phyloP scores from a whole-genome alignment of 23 tunicate species.

The Phallusia fumigata region DNA sequence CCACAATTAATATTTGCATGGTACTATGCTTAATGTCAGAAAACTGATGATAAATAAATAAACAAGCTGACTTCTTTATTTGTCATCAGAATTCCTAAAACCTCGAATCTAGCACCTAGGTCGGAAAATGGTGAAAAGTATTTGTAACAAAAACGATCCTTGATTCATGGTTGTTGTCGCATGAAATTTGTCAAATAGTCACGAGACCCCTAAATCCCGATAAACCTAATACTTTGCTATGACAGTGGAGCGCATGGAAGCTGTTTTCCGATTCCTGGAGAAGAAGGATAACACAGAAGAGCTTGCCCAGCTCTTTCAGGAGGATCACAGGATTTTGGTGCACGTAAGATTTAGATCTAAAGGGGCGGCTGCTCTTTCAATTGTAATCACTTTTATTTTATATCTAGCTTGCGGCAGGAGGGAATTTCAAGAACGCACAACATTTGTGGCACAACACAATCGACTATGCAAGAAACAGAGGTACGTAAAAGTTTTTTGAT shows the following conservation, averaged over 20 bases:
- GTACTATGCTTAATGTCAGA: no score
- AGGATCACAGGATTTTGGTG: conserved; percentile 15
- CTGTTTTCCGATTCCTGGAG: conserved; percentile 2
- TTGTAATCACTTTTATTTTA: background rate
- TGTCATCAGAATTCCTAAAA: no score
- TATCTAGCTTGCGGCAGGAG: conserved; percentile 56
- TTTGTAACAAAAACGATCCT: no score
- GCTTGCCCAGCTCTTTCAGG: background rate
- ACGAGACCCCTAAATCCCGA: no score
- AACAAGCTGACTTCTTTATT: no score
- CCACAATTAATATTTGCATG: no score
- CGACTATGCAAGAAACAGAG: conserved; percentile 84
- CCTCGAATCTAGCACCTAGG: no score
- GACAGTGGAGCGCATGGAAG: conserved; percentile 25
- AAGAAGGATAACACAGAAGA: conserved; percentile 13
- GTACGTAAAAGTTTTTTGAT: conserved; percentile 15
- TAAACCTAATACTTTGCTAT: background rate
- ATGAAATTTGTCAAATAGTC: no score
- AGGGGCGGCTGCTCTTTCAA: background rate
- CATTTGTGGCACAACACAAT: conserved; percentile 83
- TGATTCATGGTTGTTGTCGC: no score
- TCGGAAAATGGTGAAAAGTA: no score
- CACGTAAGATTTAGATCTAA: conserved; percentile 23
- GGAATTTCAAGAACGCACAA: conserved; percentile 21
- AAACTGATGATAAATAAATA: no score